A percentile compares a stretch with the other conserved stretches of the same genome.
Conservation (phyloP, 1,140 invertebrate genomes). For the Zelostemma sp. region DNA sequence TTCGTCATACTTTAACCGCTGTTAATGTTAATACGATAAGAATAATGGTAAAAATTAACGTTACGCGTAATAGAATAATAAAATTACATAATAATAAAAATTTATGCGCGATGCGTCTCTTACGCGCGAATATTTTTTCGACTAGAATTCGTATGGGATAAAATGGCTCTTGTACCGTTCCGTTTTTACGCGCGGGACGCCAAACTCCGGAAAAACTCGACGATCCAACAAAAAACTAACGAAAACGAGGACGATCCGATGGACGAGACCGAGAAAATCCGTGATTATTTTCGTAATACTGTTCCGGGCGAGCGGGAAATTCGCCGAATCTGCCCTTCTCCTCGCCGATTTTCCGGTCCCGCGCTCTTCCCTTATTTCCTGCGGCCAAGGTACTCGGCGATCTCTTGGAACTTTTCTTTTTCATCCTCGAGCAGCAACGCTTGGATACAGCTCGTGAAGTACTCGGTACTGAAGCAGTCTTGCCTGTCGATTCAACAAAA, state of each 20-base stretch:
- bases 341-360: background rate
- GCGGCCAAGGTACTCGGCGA: slow-evolving; percentile 74
- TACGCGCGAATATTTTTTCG: slow-evolving; percentile 64
- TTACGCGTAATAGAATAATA: slow-evolving; percentile 44
- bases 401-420: slow-evolving; percentile 73
- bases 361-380: slow-evolving; percentile 62
- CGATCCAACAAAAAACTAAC: slow-evolving; percentile 2
- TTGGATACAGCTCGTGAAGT: slow-evolving; percentile 76
- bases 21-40: slow-evolving; percentile 34
- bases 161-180: slow-evolving; percentile 63
- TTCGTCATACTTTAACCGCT: slow-evolving; percentile 26
- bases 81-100: slow-evolving; percentile 53
- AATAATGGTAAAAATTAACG: slow-evolving; percentile 23
- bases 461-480: slow-evolving; percentile 74
- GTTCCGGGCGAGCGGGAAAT: background rate
- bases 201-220: slow-evolving; percentile 15
- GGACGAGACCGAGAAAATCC: no score
- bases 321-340: background rate
- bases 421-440: slow-evolving; percentile 74
- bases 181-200: slow-evolving; percentile 45
- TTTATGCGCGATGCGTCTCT: slow-evolving; percentile 49
- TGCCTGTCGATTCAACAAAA: slow-evolving; percentile 64
- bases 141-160: slow-evolving; percentile 70
- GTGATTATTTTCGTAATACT: slow-evolving; percentile 9
- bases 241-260: no score